Percentiles rank a stretch among this genome's conserved stretches.
Conservation (phyloP, 2,888 invertebrate species). For the Spicauda simplicius region DNA sequence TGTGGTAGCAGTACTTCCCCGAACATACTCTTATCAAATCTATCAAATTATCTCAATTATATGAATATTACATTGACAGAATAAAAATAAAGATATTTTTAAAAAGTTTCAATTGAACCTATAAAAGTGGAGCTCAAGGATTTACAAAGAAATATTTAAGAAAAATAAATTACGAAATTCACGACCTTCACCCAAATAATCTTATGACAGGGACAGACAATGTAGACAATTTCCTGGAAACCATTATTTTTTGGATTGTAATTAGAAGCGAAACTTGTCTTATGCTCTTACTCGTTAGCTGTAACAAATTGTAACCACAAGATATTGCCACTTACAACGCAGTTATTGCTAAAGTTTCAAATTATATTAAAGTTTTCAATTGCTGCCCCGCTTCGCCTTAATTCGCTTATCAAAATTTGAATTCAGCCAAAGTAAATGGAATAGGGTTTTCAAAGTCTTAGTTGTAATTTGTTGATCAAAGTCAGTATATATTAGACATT, state of each 20-base stretch:
- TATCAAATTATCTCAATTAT: no score
- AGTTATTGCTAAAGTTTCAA: slow-evolving; percentile 31
- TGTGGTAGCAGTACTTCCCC: no score
- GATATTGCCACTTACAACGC: slow-evolving; percentile 26
- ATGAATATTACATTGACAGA: no score
- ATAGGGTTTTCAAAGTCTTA: slow-evolving; percentile 17
- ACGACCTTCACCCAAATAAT: no score
- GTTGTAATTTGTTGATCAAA: not conserved
- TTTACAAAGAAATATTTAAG: no score
- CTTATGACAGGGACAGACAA: no score
- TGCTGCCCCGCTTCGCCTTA: slow-evolving; percentile 23
- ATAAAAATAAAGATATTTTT: no score
- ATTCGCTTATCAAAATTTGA: slow-evolving; percentile 35
- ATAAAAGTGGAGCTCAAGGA: no score
- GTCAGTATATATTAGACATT: not conserved
- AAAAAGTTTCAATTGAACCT: no score
- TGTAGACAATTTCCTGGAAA: not conserved
- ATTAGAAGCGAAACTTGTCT: slow-evolving; percentile 9
- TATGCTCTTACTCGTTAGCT: slow-evolving; percentile 21
- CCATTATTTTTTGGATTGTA: not conserved
- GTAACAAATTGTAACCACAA: slow-evolving; percentile 32
- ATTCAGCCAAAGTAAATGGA: slow-evolving; percentile 21
- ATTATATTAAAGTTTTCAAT: slow-evolving; percentile 34
- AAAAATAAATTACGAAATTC: no score
- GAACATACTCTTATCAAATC: no score